A percentile compares a stretch with the other conserved stretches of the same genome.
phyloP scores from a whole-genome alignment of 2,113 vertebrate species.

The Cnemophilus loriae region DNA sequence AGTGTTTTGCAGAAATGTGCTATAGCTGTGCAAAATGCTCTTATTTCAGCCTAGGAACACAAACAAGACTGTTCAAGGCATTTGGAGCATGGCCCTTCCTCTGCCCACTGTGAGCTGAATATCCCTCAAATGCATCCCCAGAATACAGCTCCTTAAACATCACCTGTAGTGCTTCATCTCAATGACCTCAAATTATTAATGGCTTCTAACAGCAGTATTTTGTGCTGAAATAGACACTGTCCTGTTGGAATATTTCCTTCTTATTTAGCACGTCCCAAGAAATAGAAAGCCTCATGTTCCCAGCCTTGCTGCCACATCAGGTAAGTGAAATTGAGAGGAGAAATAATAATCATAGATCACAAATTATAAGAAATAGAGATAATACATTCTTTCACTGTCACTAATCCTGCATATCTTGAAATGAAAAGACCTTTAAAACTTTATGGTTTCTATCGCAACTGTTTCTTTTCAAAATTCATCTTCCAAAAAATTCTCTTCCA shows the following conservation, averaged over 20 bases:
- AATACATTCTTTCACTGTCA: background rate
- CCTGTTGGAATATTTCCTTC: background rate
- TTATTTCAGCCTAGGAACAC: background rate
- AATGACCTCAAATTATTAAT: background rate
- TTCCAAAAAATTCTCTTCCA: conserved; percentile 2
- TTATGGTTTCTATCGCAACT: background rate
- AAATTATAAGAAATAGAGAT: background rate
- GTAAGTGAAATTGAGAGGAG: background rate
- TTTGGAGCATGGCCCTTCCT: background rate
- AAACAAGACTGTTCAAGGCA: background rate
- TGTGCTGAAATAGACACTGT: background rate
- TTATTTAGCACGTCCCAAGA: background rate
- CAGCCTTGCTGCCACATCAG: background rate
- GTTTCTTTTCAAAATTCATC: conserved; percentile 3
- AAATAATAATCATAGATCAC: background rate
- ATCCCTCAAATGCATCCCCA: background rate
- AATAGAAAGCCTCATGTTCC: background rate
- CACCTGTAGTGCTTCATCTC: background rate
- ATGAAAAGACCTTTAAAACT: conserved; percentile 3
- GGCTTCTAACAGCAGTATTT: background rate
- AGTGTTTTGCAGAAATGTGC: background rate
- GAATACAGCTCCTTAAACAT: background rate
- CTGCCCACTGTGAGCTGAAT: background rate
- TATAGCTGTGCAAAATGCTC: background rate
- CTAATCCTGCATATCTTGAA: background rate